Evolutionary conservation across 1,140 invertebrate species (phyloP).

Genomic region (Pteromalus puparum): DNA sequence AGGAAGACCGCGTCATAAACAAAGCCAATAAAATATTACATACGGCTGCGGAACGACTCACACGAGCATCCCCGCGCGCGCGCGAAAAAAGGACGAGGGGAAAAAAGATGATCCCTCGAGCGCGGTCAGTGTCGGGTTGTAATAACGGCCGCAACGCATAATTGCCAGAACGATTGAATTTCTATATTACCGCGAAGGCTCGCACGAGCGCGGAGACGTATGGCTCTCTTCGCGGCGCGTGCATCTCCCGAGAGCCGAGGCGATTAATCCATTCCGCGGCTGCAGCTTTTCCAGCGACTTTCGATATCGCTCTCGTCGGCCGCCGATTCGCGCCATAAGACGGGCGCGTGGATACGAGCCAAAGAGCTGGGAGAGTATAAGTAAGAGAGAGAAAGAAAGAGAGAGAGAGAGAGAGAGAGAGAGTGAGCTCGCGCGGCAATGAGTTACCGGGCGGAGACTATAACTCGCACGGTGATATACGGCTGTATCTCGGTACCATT

Average conservation of each 20-base stretch:
- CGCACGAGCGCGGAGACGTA: constrained; percentile 53
- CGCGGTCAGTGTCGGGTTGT: constrained; percentile 56
- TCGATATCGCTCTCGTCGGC: constrained; percentile 18
- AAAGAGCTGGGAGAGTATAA: constrained; percentile 61
- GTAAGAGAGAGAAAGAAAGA: constrained; percentile 36
- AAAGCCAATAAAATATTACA: constrained; percentile 74
- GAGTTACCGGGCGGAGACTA: constrained; percentile 74
- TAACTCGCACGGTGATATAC: constrained; percentile 75
- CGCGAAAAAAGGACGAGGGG: constrained; percentile 53
- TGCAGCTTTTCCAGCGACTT: constrained; percentile 13
- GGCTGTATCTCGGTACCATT: constrained; percentile 75
- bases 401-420: constrained; percentile 35
- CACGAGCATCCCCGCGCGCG: constrained; percentile 40
- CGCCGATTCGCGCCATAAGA: constrained; percentile 65
- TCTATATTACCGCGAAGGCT: constrained; percentile 69
- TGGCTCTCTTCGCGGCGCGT: constrained; percentile 22
- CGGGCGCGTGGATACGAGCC: constrained; percentile 70
- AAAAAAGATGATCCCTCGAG: constrained; percentile 47
- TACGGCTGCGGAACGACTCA: constrained; percentile 54
- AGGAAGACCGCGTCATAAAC: constrained; percentile 70
- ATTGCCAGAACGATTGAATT: constrained; percentile 74
- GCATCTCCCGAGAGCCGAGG: constrained; percentile 44
- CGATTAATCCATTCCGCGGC: constrained; percentile 57
- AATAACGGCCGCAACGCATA: constrained; percentile 72
- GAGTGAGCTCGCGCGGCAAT: constrained; percentile 63